Base-by-base conservation (phyloP, 2,888 invertebrate genomes). In the Andrena hattorfiana region DNA sequence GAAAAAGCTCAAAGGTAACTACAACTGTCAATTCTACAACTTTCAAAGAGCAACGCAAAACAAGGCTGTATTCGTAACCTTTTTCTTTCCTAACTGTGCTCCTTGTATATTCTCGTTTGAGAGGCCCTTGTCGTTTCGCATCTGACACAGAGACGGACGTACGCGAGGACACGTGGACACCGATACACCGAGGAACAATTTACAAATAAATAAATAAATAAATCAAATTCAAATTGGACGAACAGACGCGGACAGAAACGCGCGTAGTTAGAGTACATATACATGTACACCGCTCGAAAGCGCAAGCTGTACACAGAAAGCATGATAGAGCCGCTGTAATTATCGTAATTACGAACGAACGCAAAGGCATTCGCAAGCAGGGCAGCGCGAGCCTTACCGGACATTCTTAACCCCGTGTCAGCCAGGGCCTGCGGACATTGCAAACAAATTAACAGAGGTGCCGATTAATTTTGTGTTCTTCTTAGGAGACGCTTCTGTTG, bases 1-100 rank as follows among this genome's bases (percentile, higher is more conserved):
- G 96, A 97, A 96, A 96, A 96, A 96, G 95, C 96, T 95, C 94
- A 95, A 95, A 95, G 95, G 95, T 95, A 95, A 93, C 92, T 93
- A 93, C 93, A 90, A 91, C 77, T 62, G 77, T 84, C 83, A 80
- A 79, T 81, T 84, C 81, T 68, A 77, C 81, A 70, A 87, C 78
- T 78, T 81, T 74, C 76, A 84, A 84, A 77, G 80, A 85, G 74
- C 81, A 78, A 78, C 56, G 84, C 79, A 84, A 85, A 80, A 77
- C 73, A 77, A 85, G 87, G 78, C 85, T 87, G 87, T 84, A 82
- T 80, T 74, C 76, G 78, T 85, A 84, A 78, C 56, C 42, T 42
- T 70, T 81, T 76, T 78, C 70, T 76, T 78, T 75, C 60, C 73
- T 87, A 77, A 80, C 28, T 74, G 69, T 89, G 42, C 66, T 83